Base-by-base conservation (phyloP, 2,113 vertebrate species). In the Oreotrochilus melanogaster region DNA sequence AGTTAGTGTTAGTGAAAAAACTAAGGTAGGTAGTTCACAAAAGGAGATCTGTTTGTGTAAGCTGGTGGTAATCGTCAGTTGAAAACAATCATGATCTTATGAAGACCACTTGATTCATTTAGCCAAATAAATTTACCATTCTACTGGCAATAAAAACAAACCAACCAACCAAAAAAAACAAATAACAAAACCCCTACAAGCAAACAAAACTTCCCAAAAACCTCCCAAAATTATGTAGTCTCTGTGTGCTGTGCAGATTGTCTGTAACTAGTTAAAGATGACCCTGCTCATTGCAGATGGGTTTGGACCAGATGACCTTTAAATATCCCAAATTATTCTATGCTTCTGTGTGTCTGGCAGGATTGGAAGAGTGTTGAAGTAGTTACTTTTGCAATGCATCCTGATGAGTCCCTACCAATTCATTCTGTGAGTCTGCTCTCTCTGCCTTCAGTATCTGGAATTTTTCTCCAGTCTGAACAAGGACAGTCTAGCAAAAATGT, bases 1-100 rank as follows among this genome's bases (percentile, higher is more conserved):
- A 76, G 79, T 72, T 88, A 76, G 95, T 82, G 75, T 73, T 88
- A 76, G 94, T 82, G 78, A 95, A 94, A 61, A 22, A 82, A 19
- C 54, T 22, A 83, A 73, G 67, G 56, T 58, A 73, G 31, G 76
- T 93, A 96, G 90, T 50, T 88, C 23, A 37, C 7, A 24, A 43
- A 78, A 92, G 58, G 14, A 88, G 43, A 90, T 95, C 24, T n/a
- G 18, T 89, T 76, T 78, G 47, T 76, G 6, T 93, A 88, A 92
- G 39, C 58, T 85, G 50, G 51, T 72, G 15, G 8, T 39, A 85
- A 45, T 84, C 72, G 48, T 79, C 78, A 62, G 31, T 53, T 88
- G 71, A 66, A 75, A 82, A 28, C 6, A 31, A 10, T 69, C 42
- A 3, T 31, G 30, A 28, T 56, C 5, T 2, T 62, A 23, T 88